Evolutionary conservation across 1,140 invertebrate species (phyloP), one percentile per base, ranked within the genome.

Genomic region (Teleogryllus occipitalis): DNA sequence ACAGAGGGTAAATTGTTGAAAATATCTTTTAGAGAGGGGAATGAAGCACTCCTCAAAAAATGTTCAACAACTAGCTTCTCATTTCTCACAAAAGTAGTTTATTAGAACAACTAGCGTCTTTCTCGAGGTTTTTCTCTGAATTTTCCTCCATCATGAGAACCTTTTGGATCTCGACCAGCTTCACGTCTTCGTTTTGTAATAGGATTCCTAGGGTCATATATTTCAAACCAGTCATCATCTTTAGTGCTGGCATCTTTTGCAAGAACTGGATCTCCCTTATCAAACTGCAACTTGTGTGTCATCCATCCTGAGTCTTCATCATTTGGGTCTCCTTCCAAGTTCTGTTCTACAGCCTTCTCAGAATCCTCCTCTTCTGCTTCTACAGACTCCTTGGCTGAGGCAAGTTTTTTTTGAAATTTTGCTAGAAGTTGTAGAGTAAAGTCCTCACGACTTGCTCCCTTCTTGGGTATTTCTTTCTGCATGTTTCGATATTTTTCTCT

Each of bases 241-340:
- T 96, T 97, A 7, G 92, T 95, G 82, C 96, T 98, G 0, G 98
- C 98, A 89, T 99, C 98, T 85, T 97, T 96, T 0, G 98, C 98
- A 78, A 97, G 87, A 21, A 96, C 91, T 0, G 92, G 90, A 0
- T 87, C 88, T 80, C 91, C 90, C 12, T 94, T 92, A 81, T 96
- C 93, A 84, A 96, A 97, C 15, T 90, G 88, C 14, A 99, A 87
- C 65, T 90, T 90, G 84, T 97, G 95, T 7, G 89, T 88, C 54
- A 65, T 65, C 54, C 54, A 65, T 18, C 54, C 54, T 3, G 54
- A 65, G 18, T 65, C 82, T 21, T 85, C 81, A 72, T 85, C 84
- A 82, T 88, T 82, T 54, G 85, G 80, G n/a, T 85, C 83, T 77
- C 84, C 82, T 81, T 82, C 82, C 83, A 87, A 81, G 1, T 82